phyloP scores from a whole-genome alignment of 2,113 vertebrate genomes.

The Neodontobutis hainanensis region DNA sequence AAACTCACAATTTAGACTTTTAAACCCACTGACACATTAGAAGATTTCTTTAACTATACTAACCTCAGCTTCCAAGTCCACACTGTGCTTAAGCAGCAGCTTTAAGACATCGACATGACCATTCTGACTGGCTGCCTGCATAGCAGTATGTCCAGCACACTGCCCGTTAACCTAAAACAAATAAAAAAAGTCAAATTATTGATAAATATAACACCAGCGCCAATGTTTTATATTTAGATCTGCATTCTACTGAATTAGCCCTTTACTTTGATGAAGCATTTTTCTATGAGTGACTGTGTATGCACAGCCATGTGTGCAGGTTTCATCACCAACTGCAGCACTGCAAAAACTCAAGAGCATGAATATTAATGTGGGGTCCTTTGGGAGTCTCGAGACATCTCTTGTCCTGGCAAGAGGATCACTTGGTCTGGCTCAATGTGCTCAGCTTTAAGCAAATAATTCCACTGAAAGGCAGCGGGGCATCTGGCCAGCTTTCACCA shows the following conservation, averaged over 20 bases:
- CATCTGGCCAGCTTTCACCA: slow-evolving; percentile 68
- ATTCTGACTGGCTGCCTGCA: slow-evolving; percentile 99
- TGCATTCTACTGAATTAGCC: slow-evolving; percentile 22
- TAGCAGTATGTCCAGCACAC: slow-evolving; percentile 97
- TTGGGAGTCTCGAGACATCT: slow-evolving; percentile 76
- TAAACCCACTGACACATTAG: neutral
- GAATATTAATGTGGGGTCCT: slow-evolving; percentile 78
- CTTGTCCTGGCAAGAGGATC: slow-evolving; percentile 75
- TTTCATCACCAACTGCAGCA: slow-evolving; percentile 74
- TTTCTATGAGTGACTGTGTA: slow-evolving; percentile 25
- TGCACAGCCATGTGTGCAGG: slow-evolving; percentile 43
- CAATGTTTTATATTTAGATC: slow-evolving; percentile 20
- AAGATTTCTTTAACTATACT: slow-evolving; percentile 22
- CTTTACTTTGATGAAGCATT: slow-evolving; percentile 27
- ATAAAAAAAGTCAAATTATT: neutral
- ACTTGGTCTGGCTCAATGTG: slow-evolving; percentile 70
- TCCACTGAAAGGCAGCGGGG: slow-evolving; percentile 72
- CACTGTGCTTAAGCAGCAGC: slow-evolving; percentile 95
- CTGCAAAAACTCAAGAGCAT: slow-evolving; percentile 73
- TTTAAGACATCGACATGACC: slow-evolving; percentile 98
- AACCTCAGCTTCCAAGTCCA: slow-evolving; percentile 99
- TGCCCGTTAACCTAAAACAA: slow-evolving; percentile 91
- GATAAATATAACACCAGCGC: neutral
- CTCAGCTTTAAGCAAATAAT: slow-evolving; percentile 77
- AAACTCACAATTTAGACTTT: slow-evolving; percentile 21